These are phyloP conservation scores for Caretta caretta DNA, from an alignment of 2,113 vertebrate species.

Conservation along the genomic window DNA sequence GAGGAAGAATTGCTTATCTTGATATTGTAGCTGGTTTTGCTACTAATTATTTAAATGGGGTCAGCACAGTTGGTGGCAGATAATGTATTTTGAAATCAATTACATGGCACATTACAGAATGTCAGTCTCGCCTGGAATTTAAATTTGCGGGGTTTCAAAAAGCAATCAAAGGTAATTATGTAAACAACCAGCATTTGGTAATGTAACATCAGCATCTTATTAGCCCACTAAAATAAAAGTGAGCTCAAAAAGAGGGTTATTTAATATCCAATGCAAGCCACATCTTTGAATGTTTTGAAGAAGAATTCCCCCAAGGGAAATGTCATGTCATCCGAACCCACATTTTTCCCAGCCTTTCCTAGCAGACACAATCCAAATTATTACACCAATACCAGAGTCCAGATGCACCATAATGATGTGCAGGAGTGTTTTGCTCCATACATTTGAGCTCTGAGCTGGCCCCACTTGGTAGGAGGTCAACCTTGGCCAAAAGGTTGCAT, in stretches of 20 bases:
- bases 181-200: slow-evolving; percentile 52
- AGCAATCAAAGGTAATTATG: slow-evolving; percentile 63
- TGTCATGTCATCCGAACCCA: background rate
- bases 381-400: background rate
- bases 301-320: slow-evolving; percentile 45
- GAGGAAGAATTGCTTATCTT: background rate
- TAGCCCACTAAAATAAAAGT: slow-evolving; percentile 48
- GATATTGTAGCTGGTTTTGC: background rate
- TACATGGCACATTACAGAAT: background rate
- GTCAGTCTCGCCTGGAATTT: slow-evolving; percentile 22
- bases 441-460: background rate
- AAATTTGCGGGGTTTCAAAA: slow-evolving; percentile 34
- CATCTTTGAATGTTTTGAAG: slow-evolving; percentile 44
- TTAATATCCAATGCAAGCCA: slow-evolving; percentile 10
- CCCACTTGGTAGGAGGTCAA: background rate
- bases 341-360: slow-evolving; percentile 9
- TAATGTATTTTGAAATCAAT: slow-evolving; percentile 20
- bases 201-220: slow-evolving; percentile 56
- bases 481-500: background rate
- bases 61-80: slow-evolving; percentile 4
- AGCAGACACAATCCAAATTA: slow-evolving; percentile 14
- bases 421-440: background rate
- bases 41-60: background rate
- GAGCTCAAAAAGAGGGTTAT: slow-evolving; percentile 51
- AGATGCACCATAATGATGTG: background rate